Base-by-base conservation (phyloP, 2,888 invertebrate genomes). In the Oasisia sp. region DNA sequence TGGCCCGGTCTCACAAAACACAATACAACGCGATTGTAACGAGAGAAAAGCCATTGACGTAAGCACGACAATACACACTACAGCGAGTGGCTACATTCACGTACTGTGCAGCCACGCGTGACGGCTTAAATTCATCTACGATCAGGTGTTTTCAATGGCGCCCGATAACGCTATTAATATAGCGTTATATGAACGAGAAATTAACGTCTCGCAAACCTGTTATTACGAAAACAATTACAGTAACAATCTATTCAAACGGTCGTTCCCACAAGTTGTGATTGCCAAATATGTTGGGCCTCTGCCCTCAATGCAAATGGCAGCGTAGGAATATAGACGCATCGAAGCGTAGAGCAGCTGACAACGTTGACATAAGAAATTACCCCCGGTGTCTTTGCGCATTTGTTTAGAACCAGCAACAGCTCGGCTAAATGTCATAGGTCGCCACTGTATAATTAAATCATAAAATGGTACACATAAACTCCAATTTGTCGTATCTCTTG, bases 121-220 rank as follows among this genome's bases (percentile, higher is more conserved):
- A 27, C 74, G 27, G 27, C 74, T 74, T 27, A 74, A 74, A 74
- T 74, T 74, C 74, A 74, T 74, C 74, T 27, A 74, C 5, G 74
- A 74, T 74, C n/a, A 74, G 27, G 27, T 74, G 74, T 19, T 74
- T 74, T 74, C 74, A 74, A 74, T 74, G 74, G 27, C 27, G 27
- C n/a, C 19, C 74, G 74, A 74, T 74, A 74, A 7, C 74, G 27
- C 74, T 74, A 74, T 74, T 74, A 74, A 19, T 74, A 74, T 19
- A 74, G 74, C 74, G 27, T 74, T 74, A 27, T 74, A 74, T 74
- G 74, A 74, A 74, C 74, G 74, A 74, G 74, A n/a, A 74, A n/a
- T 74, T 74, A n/a, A 27, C 74, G 74, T 74, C 74, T 74, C 74
- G 27, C 74, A 74, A 19, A 19, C 74, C 74, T n/a, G 74, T 74